Base-by-base conservation (phyloP, 2,888 invertebrate genomes). In the Adelognathus sp. region DNA sequence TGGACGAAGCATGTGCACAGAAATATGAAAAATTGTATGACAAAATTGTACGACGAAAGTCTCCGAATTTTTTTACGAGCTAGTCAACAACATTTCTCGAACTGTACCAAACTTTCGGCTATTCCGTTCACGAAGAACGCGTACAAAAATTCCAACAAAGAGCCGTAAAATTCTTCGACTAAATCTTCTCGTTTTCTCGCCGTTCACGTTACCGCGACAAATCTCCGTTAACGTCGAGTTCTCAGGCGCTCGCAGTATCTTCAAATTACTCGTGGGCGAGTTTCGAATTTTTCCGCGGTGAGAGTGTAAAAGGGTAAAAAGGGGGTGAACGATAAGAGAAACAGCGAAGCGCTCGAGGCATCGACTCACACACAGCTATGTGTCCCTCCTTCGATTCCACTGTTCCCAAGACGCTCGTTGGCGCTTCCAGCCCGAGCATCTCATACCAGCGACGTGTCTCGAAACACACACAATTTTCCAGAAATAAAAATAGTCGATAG, bases 341-440 rank as follows among this genome's bases (percentile, higher is more conserved):
- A 54, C 31, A 16, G 41, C 50, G 44, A 21, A 46, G 9, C 18
- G n/a, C 18, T 16, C 24, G 41, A 14, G 52, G 29, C 44, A 31
- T 50, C 27, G 6, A 4, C 60, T 27, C n/a, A n/a, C 18, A 21
- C 50, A 24, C 21, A 16, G 29, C 9, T 39, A 11, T 21, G n/a
- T 41, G 14, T 39, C 27, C 66, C 61, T 27, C 67, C 46, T 73
- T 60, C 27, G 4, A 18, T 39, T 44, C 44, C 44, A 67, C 67
- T 61, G 60, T 74, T 73, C 74, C 74, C 78, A 54, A 66, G 74
- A 58, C 60, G 64, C 78, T 78, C 78, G 64, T 78, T 73, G 33
- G 39, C 41, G 73, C 58, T 78, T 69, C n/a, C n/a, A 77, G 69
- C 73, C 44, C 73, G 29, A 74, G 74, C 58, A 56, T n/a, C n/a